Base-by-base conservation (phyloP, 2,113 vertebrate species). In the Xenopus laevis region DNA sequence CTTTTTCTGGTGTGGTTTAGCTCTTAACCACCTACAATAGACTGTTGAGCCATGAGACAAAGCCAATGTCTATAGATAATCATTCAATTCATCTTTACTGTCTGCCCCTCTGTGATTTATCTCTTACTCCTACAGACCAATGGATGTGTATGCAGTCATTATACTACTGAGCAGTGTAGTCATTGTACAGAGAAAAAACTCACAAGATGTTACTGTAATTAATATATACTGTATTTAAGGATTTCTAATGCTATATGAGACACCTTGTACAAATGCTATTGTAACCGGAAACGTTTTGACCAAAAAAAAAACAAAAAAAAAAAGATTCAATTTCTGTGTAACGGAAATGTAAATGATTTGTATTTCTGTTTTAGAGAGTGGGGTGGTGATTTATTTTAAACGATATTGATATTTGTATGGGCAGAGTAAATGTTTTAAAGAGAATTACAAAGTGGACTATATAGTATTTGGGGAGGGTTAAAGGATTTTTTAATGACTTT, bases 171-270 rank as follows among this genome's bases (percentile, higher is more conserved):
- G 86, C 84, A 88, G 87, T 91, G 87, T 27, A 27, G 23, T 83
- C 82, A 88, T 84, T 94, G 91, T 89, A 87, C 85, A 91, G 86
- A 91, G 84, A 90, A 82, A 80, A 85, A 87, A 86, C 90, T 91
- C 93, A 94, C 92, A 92, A 89, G 89, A 88, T 93, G 87, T 93
- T 89, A 92, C 92, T 94, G 90, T 92, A 94, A 92, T 92, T 91
- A 94, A 91, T 93, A 91, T 93, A 91, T 92, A 93, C 91, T 93
- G 90, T 93, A 94, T 92, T 86, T 84, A 85, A 86, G 73, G 83
- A 87, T 88, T 93, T 94, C 89, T 82, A 79, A 78, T 89, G 85
- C 90, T 86, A 84, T 86, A 82, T 59, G 78, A 75, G 67, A 71
- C 33, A 64, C 84, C 84, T 86, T 86, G 79, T 82, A 86, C 83